phyloP scores from a whole-genome alignment of 2,888 invertebrate genomes.

The Vesta saturnalis region DNA sequence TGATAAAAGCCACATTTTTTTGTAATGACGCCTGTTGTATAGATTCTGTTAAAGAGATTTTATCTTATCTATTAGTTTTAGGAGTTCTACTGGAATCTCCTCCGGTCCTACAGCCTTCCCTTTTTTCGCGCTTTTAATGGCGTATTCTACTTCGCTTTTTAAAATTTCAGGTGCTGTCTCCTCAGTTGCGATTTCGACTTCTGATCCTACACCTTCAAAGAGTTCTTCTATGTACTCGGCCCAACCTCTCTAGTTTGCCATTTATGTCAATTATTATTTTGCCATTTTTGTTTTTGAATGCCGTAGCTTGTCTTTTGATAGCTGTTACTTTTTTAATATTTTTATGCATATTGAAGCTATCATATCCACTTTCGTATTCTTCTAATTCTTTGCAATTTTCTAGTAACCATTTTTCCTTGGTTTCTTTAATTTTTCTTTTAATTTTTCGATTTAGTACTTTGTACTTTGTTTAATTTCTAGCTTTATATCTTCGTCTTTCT shows the following conservation, averaged over 20 bases:
- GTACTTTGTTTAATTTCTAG: conserved; percentile 13
- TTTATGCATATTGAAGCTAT: conserved; percentile 6
- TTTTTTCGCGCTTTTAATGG: not conserved
- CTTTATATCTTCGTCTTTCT: conserved; percentile 7
- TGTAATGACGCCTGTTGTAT: conserved; percentile 7
- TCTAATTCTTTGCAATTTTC: conserved; percentile 14
- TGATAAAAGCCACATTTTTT: conserved; percentile 1
- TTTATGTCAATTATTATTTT: conserved; percentile 16
- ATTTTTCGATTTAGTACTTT: conserved; percentile 11
- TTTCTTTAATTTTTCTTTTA: conserved; percentile 7
- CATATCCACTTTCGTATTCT: too few relatives aligned
- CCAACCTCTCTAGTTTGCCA: conserved; percentile 14
- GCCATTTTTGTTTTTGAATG: conserved; percentile 16
- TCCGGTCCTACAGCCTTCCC: not conserved
- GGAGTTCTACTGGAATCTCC: too few relatives aligned
- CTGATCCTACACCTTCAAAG: conserved; percentile 11
- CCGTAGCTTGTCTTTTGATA: conserved; percentile 2
- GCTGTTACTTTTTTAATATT: conserved; percentile 14
- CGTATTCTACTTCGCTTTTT: too few relatives aligned
- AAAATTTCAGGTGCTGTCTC: too few relatives aligned
- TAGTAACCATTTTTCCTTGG: conserved; percentile 3
- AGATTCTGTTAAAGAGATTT: conserved; percentile 5
- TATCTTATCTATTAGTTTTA: conserved; percentile 3
- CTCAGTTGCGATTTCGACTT: too few relatives aligned
- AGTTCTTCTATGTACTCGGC: conserved; percentile 18